Evolutionary conservation across 2,797 vertebrate species (phyloP).

Genomic region (Buceros bicornis): DNA sequence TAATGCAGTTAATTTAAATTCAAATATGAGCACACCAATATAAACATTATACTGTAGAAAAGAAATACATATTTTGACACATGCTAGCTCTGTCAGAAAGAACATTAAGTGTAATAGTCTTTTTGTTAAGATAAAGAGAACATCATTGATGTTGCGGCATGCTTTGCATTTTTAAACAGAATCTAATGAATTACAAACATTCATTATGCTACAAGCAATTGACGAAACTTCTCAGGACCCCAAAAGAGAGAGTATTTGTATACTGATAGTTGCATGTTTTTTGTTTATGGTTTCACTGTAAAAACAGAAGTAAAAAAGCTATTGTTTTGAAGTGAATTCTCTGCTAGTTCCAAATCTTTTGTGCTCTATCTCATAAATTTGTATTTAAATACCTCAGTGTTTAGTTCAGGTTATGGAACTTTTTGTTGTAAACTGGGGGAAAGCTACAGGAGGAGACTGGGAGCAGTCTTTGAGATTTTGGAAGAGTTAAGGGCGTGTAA

Average conservation of each 20-base stretch:
- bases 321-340: conserved; percentile 60
- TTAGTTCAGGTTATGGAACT: conserved; percentile 16
- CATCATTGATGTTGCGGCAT: conserved; percentile 76
- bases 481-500: conserved; percentile 40
- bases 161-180: conserved; percentile 81
- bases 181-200: conserved; percentile 80
- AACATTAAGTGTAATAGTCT: conserved; percentile 64
- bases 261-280: conserved; percentile 54
- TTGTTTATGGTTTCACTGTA: conserved; percentile 53
- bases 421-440: conserved; percentile 52
- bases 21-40: background rate
- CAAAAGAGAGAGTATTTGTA: conserved; percentile 80
- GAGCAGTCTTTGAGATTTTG: conserved; percentile 23
- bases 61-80: conserved; percentile 57
- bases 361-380: conserved; percentile 44
- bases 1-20: conserved; percentile 29
- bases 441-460: background rate
- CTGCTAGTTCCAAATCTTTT: conserved; percentile 45
- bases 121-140: conserved; percentile 76
- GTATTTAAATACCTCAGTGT: conserved; percentile 39
- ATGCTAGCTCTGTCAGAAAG: conserved; percentile 45
- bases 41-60: conserved; percentile 19
- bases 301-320: conserved; percentile 14
- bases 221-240: conserved; percentile 79
- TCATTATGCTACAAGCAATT: conserved; percentile 76